Evolutionary conservation across 2,888 invertebrate species (phyloP).

Genomic region (Protonemura montana): DNA sequence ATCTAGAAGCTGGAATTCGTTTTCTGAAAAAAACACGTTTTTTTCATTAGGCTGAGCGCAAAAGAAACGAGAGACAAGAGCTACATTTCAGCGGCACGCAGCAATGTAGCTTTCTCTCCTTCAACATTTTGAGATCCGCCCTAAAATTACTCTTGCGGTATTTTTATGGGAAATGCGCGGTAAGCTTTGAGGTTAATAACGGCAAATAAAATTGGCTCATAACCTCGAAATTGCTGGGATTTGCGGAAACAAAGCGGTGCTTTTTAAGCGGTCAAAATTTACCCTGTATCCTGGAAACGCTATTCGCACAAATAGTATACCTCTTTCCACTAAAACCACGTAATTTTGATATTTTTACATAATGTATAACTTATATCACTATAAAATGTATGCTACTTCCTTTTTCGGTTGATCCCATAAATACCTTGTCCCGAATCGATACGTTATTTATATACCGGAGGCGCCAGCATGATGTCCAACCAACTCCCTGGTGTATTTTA

Average conservation of each 20-base stretch:
- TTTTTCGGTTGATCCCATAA: constrained; percentile 26
- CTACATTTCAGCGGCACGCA: background rate
- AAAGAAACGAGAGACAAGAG: background rate
- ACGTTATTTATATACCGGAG: constrained; percentile 31
- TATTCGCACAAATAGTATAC: background rate
- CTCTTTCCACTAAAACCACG: background rate
- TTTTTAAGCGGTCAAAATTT: background rate
- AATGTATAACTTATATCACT: background rate
- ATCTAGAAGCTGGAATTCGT: background rate
- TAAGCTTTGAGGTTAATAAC: background rate
- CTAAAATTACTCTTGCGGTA: constrained; percentile 1
- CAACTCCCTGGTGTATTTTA: background rate
- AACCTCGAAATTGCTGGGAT: background rate
- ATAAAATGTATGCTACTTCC: constrained; percentile 14
- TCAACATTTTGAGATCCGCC: background rate
- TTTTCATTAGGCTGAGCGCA: background rate
- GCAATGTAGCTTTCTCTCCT: background rate
- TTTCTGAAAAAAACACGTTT: background rate
- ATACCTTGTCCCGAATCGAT: constrained; percentile 32
- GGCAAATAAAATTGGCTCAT: background rate
- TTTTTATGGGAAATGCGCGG: background rate
- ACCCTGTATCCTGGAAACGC: background rate
- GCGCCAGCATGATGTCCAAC: background rate
- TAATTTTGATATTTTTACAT: constrained; percentile 2
- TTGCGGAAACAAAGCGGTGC: background rate